These are phyloP conservation scores for Psittacula derbiana DNA, from an alignment of 2,797 vertebrate species.

Conservation along the genomic window DNA sequence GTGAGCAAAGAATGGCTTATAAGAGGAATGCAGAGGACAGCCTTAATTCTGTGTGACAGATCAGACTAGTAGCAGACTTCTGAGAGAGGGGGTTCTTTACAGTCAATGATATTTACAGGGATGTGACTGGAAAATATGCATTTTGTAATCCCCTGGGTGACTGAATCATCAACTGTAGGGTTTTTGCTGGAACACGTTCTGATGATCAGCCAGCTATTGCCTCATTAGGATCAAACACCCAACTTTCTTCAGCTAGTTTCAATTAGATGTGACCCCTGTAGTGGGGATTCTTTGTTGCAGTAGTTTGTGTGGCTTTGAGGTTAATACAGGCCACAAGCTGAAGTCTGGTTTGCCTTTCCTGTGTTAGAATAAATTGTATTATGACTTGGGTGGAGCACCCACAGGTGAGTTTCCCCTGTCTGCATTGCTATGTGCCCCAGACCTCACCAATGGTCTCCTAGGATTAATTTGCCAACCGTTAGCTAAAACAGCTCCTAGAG, in stretches of 20 bases:
- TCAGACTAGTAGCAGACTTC: neutral
- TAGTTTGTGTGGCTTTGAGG: neutral
- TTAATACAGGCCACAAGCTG: neutral
- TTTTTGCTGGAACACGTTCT: neutral
- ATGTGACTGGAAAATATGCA: neutral
- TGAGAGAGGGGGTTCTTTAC: neutral
- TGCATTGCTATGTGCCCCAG: neutral
- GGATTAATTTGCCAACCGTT: neutral
- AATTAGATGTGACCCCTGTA: neutral
- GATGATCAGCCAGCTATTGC: neutral
- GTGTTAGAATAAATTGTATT: neutral
- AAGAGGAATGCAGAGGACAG: neutral
- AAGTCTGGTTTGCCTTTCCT: neutral
- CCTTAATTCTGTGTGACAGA: neutral
- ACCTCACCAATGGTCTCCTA: neutral
- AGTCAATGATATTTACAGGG: neutral
- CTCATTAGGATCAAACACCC: neutral
- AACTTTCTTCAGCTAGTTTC: neutral
- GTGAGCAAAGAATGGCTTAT: neutral
- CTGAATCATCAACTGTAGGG: neutral
- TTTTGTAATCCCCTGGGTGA: neutral
- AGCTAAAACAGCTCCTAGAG: neutral
- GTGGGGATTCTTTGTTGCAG: neutral
- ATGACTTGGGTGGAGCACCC: neutral
- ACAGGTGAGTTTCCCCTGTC: slow-evolving; percentile 14